Evolutionary conservation across 2,888 invertebrate species (phyloP), one percentile per base, ranked within the genome.

Genomic region (Blastobasis lacticolella): DNA sequence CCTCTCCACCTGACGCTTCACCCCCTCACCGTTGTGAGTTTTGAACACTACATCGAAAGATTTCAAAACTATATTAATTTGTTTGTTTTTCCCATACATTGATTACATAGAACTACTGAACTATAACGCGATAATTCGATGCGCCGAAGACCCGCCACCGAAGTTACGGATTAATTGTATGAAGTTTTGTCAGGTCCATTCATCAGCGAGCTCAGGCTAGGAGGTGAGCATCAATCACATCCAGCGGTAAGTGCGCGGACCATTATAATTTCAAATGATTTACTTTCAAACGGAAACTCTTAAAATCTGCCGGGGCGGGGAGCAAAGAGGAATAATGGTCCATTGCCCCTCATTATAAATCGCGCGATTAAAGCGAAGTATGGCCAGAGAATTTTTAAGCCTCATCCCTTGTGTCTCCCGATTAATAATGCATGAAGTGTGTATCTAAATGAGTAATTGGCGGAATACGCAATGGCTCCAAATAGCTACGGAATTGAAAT

Each of bases 231-330:
- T 59, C 64, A 62, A 23, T 23, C 23, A 23, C 69, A 75, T 79
- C 78, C 75, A 79, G 80, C 66, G 63, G 58, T 74, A 71, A 75
- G 73, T 70, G 74, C 71, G 62, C 58, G 67, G 60, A 61, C 70
- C 68, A 73, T 73, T 75, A 72, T 73, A 74, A 74, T 73, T 72
- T 67, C 60, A 70, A 75, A 73, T 69, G 73, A 73, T 73, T 71
- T 69, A 74, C 70, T 64, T 62, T 58, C 57, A 57, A 59, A 62
- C 61, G 64, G 63, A 61, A 66, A 58, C 59, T 57, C 53, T 63
- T 57, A 60, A 58, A 23, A 59, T 54, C 54, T 52, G 57, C 53
- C 54, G 43, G 56, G 56, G 62, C 49, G 49, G 38, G 49, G 55
- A 61, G 57, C 54, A 60, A 59, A 54, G 53, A 54, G 56, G 55